phyloP scores from a whole-genome alignment of 2,113 vertebrate species.

The Charadrius vociferus region DNA sequence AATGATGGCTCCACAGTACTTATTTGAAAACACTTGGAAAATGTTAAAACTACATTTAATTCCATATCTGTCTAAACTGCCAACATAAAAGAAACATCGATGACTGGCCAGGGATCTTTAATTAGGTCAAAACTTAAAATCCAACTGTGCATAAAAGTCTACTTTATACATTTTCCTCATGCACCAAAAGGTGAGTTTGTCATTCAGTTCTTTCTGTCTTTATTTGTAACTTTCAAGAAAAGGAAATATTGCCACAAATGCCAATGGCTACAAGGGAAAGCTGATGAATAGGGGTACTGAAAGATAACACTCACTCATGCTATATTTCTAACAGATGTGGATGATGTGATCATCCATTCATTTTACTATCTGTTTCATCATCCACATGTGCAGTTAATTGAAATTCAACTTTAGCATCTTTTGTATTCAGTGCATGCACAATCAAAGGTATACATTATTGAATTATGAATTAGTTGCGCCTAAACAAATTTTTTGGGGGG shows the following conservation, averaged over 20 bases:
- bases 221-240: neutral
- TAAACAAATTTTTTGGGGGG: neutral
- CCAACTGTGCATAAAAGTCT: neutral
- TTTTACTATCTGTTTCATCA: slow-evolving; percentile 37
- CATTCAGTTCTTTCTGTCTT: neutral
- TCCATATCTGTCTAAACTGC: neutral
- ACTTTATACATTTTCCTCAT: neutral
- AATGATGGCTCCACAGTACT: neutral
- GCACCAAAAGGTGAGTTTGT: neutral
- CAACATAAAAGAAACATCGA: neutral
- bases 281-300: neutral
- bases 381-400: neutral
- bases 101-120: neutral
- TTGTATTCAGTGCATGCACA: neutral
- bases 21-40: neutral
- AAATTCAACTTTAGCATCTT: slow-evolving; percentile 29
- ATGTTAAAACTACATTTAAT: neutral
- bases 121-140: neutral
- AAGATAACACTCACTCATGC: neutral
- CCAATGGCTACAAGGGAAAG: neutral
- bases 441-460: neutral
- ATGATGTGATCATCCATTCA: neutral
- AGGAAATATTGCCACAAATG: neutral
- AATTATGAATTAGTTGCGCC: slow-evolving; percentile 11
- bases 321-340: neutral